Base-by-base conservation (phyloP, 2,797 vertebrate species). In the Pseudopleuronectes americanus region DNA sequence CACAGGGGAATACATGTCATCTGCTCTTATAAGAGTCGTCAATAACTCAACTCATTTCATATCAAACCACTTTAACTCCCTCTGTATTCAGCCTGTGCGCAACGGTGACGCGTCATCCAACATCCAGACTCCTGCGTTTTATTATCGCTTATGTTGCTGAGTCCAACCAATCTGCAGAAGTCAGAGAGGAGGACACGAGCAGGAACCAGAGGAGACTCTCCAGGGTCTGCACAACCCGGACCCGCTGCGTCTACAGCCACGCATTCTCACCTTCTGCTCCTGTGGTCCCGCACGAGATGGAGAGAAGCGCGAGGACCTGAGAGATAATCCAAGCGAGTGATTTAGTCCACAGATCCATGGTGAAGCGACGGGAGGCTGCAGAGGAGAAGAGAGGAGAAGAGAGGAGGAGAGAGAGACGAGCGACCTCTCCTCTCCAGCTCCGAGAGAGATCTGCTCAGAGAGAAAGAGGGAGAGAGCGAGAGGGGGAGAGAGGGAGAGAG, bases 221-320 rank as follows among this genome's bases (percentile, higher is more conserved):
- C 9, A 4, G 41, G 45, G 45, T 2, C 6, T 47, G 16, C 17
- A 13, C 23, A 14, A 5, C 51, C 12, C 12, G 22, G 6, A 26
- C 51, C 12, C 5, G 3, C 53, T 19, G 9, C 53, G 7, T 31
- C 52, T 28, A 9, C 56, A 2, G 16, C 23, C 53, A 55, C 12
- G 55, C 16, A 61, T 17, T 54, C 87, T 91, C 68, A 91, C 90
- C 90, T 90, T 85, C 79, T 73, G 68, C 84, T 16, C 22, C 54
- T 21, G 84, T 80, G 24, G 84, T 83, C 89, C 90, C 74, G 67
- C 1, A 1, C 41, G 54, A 71, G 68, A 64, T 72, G 62, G 7
- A 62, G 24, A 87, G 74, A 38, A 89, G 71, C 75, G 88, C 68
- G 4, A 12, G 33, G 41, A 86, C 21, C 16, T 31, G 73, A 57